phyloP scores from a whole-genome alignment of 30 jellyfish, hydroid and myxozoan genomes.

The Calvadosia cruxmelitensis region DNA sequence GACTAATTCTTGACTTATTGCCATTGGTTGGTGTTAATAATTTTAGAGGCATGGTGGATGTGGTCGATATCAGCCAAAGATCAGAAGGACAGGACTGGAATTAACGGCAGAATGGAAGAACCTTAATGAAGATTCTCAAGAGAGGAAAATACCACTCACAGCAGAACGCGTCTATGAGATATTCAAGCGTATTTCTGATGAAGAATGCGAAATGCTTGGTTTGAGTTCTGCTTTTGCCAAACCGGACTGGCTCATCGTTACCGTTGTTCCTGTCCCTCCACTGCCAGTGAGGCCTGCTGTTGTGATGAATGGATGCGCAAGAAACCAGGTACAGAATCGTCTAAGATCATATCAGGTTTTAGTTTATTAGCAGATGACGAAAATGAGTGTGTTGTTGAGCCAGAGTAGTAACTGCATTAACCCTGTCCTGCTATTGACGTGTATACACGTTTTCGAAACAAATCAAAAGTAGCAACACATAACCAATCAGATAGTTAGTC shows the following conservation, averaged over 20 bases:
- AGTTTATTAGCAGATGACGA: too few species aligned
- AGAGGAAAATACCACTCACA: conserved; percentile 60
- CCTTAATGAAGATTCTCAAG: conserved; percentile 83
- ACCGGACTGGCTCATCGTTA: conserved; percentile 94
- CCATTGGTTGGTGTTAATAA: neutral
- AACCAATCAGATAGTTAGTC: too few species aligned
- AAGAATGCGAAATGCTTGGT: conserved; percentile 86
- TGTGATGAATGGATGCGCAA: conserved; percentile 93
- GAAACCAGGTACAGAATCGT: conserved; percentile 97
- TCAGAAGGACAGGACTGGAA: conserved; percentile 79
- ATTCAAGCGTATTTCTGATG: conserved; percentile 82
- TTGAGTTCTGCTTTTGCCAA: conserved; percentile 67
- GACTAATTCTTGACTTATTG: too few species aligned
- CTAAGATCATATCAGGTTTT: too few species aligned
- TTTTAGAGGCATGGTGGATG: conserved; percentile 97
- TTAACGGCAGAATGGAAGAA: conserved; percentile 85
- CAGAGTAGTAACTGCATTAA: too few species aligned
- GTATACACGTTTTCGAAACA: too few species aligned
- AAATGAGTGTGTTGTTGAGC: too few species aligned
- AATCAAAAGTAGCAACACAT: too few species aligned
- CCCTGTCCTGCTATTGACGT: too few species aligned
- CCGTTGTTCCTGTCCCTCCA: conserved; percentile 99
- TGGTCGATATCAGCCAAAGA: conserved; percentile 94
- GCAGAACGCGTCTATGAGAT: conserved; percentile 96
- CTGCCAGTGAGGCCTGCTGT: conserved; percentile 99